Evolutionary conservation across 2,797 vertebrate species (phyloP).

Genomic region (Acipenser ruthenus): DNA sequence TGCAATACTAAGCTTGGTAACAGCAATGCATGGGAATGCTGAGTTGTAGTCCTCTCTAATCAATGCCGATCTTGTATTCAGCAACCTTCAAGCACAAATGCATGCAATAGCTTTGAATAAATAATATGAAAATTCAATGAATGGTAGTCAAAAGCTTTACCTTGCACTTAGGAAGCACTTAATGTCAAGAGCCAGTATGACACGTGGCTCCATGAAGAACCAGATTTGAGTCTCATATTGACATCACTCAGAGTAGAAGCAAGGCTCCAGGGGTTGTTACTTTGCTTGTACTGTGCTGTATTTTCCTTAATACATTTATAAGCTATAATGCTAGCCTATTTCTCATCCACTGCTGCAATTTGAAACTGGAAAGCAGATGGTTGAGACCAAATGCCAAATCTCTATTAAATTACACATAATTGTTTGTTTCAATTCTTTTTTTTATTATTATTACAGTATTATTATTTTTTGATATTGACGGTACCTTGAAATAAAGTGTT

Average conservation of each 20-base stretch:
- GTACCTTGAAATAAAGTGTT: too few relatives aligned
- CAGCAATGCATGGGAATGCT: constrained; percentile 1
- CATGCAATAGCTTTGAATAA: constrained; percentile 6
- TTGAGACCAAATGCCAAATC: too few relatives aligned
- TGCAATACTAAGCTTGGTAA: constrained; percentile 10
- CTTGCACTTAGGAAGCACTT: not conserved
- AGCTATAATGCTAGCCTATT: too few relatives aligned
- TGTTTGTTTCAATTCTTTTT: too few relatives aligned
- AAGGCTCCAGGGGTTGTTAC: not conserved
- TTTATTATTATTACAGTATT: too few relatives aligned
- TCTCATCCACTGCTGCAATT: too few relatives aligned
- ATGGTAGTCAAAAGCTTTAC: not conserved
- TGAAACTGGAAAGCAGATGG: too few relatives aligned
- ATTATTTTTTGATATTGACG: too few relatives aligned
- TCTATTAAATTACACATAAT: too few relatives aligned
- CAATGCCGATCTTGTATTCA: constrained; percentile 6
- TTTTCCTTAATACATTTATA: too few relatives aligned
- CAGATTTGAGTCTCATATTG: not conserved
- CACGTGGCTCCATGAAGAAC: not conserved
- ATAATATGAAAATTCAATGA: constrained; percentile 4
- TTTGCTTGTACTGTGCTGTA: not conserved
- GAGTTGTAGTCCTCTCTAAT: constrained; percentile 2
- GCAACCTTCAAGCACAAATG: constrained; percentile 4
- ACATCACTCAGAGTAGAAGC: not conserved
- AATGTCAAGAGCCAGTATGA: not conserved